phyloP scores from a whole-genome alignment of 2,797 vertebrate genomes.

The Melanotaenia nigrans region DNA sequence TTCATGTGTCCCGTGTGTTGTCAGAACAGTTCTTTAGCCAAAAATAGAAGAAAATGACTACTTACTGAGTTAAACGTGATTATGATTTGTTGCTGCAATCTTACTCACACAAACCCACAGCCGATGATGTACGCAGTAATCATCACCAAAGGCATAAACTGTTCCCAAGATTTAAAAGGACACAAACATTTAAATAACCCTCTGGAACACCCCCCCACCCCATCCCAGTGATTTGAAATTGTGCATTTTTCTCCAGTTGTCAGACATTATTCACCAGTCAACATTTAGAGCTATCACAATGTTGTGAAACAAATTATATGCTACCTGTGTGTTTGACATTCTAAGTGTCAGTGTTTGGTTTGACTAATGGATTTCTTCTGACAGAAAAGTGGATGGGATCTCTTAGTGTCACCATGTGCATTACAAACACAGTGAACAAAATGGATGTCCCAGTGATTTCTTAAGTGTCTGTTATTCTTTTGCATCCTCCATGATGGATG shows the following conservation, averaged over 20 bases:
- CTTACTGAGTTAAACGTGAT: conserved; percentile 35
- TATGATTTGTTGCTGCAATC: conserved; percentile 40
- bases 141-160: conserved; percentile 61
- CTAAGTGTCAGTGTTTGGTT: conserved; percentile 68
- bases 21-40: conserved; percentile 22
- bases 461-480: conserved; percentile 57
- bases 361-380: conserved; percentile 73
- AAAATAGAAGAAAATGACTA: conserved; percentile 25
- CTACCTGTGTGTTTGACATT: conserved; percentile 70
- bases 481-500: conserved; percentile 35
- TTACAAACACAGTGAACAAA: conserved; percentile 58
- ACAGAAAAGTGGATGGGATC: conserved; percentile 65
- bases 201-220: not conserved
- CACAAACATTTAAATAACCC: conserved; percentile 56
- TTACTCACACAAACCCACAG: conserved; percentile 26
- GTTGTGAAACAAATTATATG: conserved; percentile 69
- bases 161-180: conserved; percentile 61
- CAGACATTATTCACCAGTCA: conserved; percentile 57
- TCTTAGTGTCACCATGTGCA: conserved; percentile 64
- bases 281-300: conserved; percentile 59
- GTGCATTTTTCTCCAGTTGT: conserved; percentile 47
- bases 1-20: conserved; percentile 21
- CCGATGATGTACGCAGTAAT: conserved; percentile 56
- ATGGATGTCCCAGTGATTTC: conserved; percentile 54
- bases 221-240: conserved; percentile 42